phyloP scores from a whole-genome alignment of 2,797 vertebrate genomes.

The Sylvia borin region DNA sequence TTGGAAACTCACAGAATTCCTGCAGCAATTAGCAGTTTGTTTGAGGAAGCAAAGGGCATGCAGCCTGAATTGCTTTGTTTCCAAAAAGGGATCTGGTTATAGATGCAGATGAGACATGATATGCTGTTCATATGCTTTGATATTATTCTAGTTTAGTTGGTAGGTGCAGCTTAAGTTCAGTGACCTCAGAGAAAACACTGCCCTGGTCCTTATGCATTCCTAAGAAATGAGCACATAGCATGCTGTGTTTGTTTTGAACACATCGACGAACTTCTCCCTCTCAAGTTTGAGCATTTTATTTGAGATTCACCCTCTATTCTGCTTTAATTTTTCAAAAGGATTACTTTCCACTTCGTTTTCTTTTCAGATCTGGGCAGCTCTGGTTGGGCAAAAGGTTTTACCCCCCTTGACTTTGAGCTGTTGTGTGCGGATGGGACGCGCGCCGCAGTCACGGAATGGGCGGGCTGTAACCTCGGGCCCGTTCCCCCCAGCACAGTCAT shows the following conservation, averaged over 20 bases:
- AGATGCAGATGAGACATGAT: background rate
- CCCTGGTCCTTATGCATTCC: background rate
- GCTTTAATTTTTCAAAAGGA: background rate
- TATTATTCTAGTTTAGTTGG: background rate
- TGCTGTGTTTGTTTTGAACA: background rate
- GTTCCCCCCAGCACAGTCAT: conserved; percentile 86
- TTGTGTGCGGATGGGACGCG: conserved; percentile 82
- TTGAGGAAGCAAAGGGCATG: background rate
- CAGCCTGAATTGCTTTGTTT: background rate
- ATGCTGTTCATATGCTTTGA: background rate
- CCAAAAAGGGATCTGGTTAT: background rate
- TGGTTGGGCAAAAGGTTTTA: conserved; percentile 83
- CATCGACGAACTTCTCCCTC: background rate
- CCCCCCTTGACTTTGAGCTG: conserved; percentile 81
- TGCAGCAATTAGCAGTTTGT: background rate
- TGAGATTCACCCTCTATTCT: background rate
- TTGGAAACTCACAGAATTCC: background rate
- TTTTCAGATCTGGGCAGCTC: conserved; percentile 80
- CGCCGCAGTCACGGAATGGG: conserved; percentile 83
- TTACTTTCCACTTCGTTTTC: background rate
- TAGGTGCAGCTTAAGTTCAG: background rate
- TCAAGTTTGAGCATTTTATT: background rate
- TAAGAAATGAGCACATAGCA: background rate
- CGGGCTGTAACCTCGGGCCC: conserved; percentile 84
- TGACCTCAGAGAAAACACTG: background rate